Evolutionary conservation across 1,140 invertebrate genomes (phyloP).

Genomic region (Hyles vespertilio): DNA sequence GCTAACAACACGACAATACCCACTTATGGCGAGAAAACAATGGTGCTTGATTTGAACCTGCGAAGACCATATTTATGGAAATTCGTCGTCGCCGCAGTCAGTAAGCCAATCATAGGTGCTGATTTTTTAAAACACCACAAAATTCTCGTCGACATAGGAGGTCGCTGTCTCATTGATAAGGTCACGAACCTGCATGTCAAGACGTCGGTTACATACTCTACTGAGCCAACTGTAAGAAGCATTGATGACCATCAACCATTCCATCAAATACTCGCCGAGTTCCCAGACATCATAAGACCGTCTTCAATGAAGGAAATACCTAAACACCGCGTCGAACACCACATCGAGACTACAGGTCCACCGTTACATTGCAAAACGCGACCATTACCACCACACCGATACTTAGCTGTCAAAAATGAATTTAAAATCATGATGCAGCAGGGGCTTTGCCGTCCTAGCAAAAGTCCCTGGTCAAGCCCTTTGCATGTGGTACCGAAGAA

Average conservation of each 20-base stretch:
- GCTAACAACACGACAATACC: slow-evolving; percentile 6
- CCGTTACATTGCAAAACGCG: slow-evolving; percentile 23
- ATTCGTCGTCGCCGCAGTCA: slow-evolving; percentile 6
- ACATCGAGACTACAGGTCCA: slow-evolving; percentile 21
- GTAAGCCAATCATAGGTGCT: slow-evolving; percentile 9
- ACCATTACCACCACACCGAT: slow-evolving; percentile 24
- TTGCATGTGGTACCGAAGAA: slow-evolving; percentile 20
- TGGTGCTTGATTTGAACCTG: slow-evolving; percentile 5
- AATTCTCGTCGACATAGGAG: neutral
- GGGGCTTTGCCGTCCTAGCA: slow-evolving; percentile 21
- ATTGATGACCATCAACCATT: slow-evolving; percentile 27
- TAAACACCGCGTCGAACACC: slow-evolving; percentile 23
- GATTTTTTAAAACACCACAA: slow-evolving; percentile 10
- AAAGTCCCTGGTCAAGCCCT: slow-evolving; percentile 20
- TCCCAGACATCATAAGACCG: slow-evolving; percentile 21
- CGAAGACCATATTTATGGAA: slow-evolving; percentile 1
- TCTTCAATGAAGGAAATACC: slow-evolving; percentile 20
- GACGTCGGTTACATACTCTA: too few species aligned
- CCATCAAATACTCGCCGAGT: slow-evolving; percentile 28
- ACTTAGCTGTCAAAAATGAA: slow-evolving; percentile 19
- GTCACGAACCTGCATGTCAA: too few species aligned
- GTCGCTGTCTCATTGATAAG: slow-evolving; percentile 3
- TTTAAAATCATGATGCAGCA: slow-evolving; percentile 27
- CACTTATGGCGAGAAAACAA: slow-evolving; percentile 6
- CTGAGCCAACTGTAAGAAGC: slow-evolving; percentile 16